Conservation (phyloP, 2,113 vertebrate genomes). For the Panurus biarmicus region DNA sequence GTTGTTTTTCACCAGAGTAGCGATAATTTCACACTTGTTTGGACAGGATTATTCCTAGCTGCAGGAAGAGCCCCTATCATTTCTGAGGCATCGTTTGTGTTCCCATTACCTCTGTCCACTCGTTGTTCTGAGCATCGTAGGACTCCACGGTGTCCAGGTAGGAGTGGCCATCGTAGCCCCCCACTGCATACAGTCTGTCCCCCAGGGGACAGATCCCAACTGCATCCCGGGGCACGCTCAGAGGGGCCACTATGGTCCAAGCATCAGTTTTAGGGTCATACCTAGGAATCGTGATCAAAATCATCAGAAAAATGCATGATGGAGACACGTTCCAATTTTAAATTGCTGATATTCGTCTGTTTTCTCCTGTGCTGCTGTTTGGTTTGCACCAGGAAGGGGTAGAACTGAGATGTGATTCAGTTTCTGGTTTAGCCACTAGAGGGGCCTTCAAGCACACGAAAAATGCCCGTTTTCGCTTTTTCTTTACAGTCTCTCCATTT, state of each 20-base stretch:
- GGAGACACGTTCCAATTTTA: background rate
- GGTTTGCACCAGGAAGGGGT: background rate
- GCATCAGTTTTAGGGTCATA: slow-evolving; percentile 93
- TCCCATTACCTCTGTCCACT: slow-evolving; percentile 89
- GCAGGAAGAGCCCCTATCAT: rapidly evolving
- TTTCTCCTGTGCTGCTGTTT: background rate
- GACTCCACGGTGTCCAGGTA: slow-evolving; percentile 92
- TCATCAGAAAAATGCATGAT: background rate
- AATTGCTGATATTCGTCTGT: background rate
- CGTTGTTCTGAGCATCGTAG: slow-evolving; percentile 91
- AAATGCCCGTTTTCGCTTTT: background rate
- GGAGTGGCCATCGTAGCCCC: slow-evolving; percentile 90
- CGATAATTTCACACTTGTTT: rapidly evolving
- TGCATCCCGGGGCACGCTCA: slow-evolving; percentile 88
- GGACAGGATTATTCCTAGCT: background rate
- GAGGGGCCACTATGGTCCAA: slow-evolving; percentile 90
- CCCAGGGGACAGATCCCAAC: slow-evolving; percentile 90
- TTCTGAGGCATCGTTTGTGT: background rate
- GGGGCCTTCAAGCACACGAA: background rate
- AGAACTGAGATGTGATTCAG: rapidly evolving
- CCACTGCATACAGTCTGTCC: slow-evolving; percentile 88
- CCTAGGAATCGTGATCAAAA: slow-evolving; percentile 59
- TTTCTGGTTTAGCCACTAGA: slow-evolving; percentile 25
- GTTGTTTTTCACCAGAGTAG: rapidly evolving
- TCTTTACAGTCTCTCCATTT: background rate